These are phyloP conservation scores for Aleiodes testaceus DNA, from an alignment of 2,888 invertebrate genomes.

Conservation along the genomic window DNA sequence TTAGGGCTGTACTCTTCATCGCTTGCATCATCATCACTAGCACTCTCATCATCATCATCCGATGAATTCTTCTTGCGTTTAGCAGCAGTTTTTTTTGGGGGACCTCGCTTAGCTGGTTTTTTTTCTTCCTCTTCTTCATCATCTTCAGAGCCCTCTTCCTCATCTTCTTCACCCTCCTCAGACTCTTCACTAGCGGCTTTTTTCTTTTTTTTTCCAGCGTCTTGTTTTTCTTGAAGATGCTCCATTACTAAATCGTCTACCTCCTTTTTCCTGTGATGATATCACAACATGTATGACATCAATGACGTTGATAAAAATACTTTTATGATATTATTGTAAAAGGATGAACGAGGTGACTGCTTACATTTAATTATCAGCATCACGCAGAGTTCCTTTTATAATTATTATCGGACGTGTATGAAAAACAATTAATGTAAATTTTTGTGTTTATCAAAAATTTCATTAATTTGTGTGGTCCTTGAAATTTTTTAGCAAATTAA, in stretches of 20 bases:
- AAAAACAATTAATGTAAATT: background rate
- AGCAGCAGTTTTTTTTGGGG: slow-evolving; percentile 74
- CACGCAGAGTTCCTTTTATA: slow-evolving; percentile 67
- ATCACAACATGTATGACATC: too few species aligned
- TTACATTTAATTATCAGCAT: slow-evolving; percentile 52
- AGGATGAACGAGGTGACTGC: slow-evolving; percentile 70
- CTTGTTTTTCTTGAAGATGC: slow-evolving; percentile 75
- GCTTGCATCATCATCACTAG: slow-evolving; percentile 75
- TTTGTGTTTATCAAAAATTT: slow-evolving; percentile 5
- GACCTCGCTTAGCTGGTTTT: slow-evolving; percentile 76
- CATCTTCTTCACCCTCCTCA: slow-evolving; percentile 74
- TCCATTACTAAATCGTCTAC: slow-evolving; percentile 93
- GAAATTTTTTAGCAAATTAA: background rate
- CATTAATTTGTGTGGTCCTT: background rate
- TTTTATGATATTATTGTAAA: slow-evolving; percentile 55
- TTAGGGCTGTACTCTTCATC: slow-evolving; percentile 79
- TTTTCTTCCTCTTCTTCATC: slow-evolving; percentile 76
- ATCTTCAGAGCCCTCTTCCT: slow-evolving; percentile 71
- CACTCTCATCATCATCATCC: slow-evolving; percentile 75
- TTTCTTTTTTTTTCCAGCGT: slow-evolving; percentile 72
- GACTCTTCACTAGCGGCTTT: slow-evolving; percentile 71
- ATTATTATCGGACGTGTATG: slow-evolving; percentile 63
- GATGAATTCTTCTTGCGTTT: slow-evolving; percentile 75
- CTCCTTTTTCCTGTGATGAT: slow-evolving; percentile 88
- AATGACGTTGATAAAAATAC: background rate